These are phyloP conservation scores for Euzophera pinguis DNA, from an alignment of 2,888 invertebrate species.

Conservation along the genomic window DNA sequence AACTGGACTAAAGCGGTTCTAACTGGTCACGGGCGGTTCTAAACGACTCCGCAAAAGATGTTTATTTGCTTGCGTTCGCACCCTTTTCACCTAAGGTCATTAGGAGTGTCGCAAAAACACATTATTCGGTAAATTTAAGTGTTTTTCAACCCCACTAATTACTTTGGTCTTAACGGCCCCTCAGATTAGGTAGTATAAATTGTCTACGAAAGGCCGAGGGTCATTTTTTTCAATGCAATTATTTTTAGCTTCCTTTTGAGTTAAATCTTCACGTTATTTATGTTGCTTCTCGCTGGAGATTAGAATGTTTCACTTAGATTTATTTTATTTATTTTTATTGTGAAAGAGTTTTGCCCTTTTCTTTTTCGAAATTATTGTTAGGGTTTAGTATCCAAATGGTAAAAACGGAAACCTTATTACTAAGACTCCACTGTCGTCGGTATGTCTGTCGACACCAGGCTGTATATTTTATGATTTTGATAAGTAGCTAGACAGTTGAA, in stretches of 20 bases:
- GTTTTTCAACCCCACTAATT: slow-evolving; percentile 62
- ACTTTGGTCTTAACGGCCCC: slow-evolving; percentile 46
- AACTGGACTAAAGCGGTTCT: neutral
- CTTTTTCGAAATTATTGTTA: too few relatives aligned
- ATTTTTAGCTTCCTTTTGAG: slow-evolving; percentile 23
- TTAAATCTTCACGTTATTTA: slow-evolving; percentile 13
- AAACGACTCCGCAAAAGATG: slow-evolving; percentile 32
- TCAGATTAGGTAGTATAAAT: slow-evolving; percentile 46
- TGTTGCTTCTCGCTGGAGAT: neutral
- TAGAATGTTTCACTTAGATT: neutral
- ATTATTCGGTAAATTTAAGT: slow-evolving; percentile 50
- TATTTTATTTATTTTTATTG: too few relatives aligned
- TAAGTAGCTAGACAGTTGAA: too few relatives aligned
- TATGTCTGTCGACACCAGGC: too few relatives aligned
- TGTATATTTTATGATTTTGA: too few relatives aligned
- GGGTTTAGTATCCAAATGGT: too few relatives aligned
- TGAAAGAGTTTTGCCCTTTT: too few relatives aligned
- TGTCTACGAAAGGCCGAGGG: slow-evolving; percentile 20
- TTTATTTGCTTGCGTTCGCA: slow-evolving; percentile 38
- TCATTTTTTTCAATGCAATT: slow-evolving; percentile 22
- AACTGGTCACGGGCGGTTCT: neutral
- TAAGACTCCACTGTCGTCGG: too few relatives aligned
- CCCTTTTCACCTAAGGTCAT: slow-evolving; percentile 43
- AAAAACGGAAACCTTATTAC: too few relatives aligned
- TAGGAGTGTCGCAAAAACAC: slow-evolving; percentile 50